Evolutionary conservation across 92 coral and sea anemone species (phyloP), one percentile per base, ranked within the genome.

Genomic region (Phymanthus crucifer): DNA sequence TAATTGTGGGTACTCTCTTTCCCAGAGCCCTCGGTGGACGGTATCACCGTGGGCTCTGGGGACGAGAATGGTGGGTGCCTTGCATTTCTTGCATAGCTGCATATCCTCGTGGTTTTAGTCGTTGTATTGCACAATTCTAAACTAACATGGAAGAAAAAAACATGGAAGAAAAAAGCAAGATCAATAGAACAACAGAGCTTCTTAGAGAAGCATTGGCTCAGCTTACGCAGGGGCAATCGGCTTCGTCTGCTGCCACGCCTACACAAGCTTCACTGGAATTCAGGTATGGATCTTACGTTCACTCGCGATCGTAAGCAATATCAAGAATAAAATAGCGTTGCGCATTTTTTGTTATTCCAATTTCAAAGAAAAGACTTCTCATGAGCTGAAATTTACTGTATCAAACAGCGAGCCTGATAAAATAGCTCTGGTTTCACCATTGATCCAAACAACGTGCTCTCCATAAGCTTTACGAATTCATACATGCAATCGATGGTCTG

Each of bases 171-270:
- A 68, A 33, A 68, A 27, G 14, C 40, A 29, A 66, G n/a, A 37
- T 70, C 3, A 32, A 35, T 19, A 70, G 19, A 36, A 35, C 74
- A 32, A 36, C 52, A 40, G 75, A 71, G 75, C 75, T 71, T 36
- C 52, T 71, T 36, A 71, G 75, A 71, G 57, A 36, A 71, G 75
- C 75, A 21, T 45, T 71, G 32, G 57, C 75, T 21, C 46, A 40
- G 50, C 75, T 71, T 24, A 71, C 75, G 5, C 4, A 71, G 32
- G 48, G 32, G 46, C 18, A 38, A 71, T 24, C 57, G 7, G 7
- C 75, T 24, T 71, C 21, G 68, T 10, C 68, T 61, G 36, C 68
- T 3, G 68, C 68, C 68, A 0, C 68, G 11, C 68, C 5, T 61
- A 61, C 68, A 61, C 68, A 61, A 61, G 36, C 68, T 61, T 61